Evolutionary conservation across 2,888 invertebrate genomes (phyloP), one percentile per base, ranked within the genome.

Genomic region (Pandemis heparana): DNA sequence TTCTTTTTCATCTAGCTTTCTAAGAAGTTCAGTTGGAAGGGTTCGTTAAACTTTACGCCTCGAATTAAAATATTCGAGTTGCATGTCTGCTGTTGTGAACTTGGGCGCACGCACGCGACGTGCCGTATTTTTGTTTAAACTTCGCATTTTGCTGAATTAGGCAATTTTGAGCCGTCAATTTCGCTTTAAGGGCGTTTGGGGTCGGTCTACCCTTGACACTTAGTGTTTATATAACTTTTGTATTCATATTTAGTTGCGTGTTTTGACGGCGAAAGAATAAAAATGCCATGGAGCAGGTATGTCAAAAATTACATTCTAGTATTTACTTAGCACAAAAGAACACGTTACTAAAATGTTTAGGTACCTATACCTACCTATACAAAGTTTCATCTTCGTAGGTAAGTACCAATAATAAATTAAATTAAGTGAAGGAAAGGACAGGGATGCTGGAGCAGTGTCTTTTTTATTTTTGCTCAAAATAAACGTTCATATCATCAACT

Each of bases 1-100:
- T 79, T 85, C 88, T 64, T 85, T 79, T 83, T 87, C 84, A 85
- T 89, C 88, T 90, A 88, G 84, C 84, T 83, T 90, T 90, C 87
- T 83, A 71, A 82, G 88, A 90, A 87, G 79, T 65, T 38, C 18
- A 87, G 80, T 51, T 48, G 32, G 10, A 63, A 73, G 80, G 81
- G 89, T 89, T 91, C 89, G 86, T 65, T 83, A 88, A 81, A 83
- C 91, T 86, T 56, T 76, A 78, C 84, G 88, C 83, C 88, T 89
- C 89, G 79, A 85, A 87, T 85, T 84, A 80, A 81, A 82, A 81
- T 81, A 82, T 86, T 85, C 78, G 83, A 85, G 83, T 83, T 77
- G 63, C 43, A 60, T 73, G 75, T 76, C 62, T 72, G 77, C 71
- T 46, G 46, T 70, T 60, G 70, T 74, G 63, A 67, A 71, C 69